phyloP scores from a whole-genome alignment of 2,113 vertebrate species.

The Holacanthus passer region DNA sequence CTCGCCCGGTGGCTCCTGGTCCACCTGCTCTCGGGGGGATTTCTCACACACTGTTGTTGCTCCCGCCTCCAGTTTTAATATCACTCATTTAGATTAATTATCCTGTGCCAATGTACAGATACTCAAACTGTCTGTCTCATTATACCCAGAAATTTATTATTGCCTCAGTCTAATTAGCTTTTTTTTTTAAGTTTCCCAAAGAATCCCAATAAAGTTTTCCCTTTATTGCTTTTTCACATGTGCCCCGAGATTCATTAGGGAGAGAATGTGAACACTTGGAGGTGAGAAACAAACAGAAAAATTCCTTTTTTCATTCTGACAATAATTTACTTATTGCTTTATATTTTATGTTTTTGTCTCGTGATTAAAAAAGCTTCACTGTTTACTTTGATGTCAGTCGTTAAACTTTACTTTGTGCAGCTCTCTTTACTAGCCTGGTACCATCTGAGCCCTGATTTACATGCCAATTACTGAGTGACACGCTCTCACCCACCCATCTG shows the following conservation, averaged over 20 bases:
- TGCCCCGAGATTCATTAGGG: slow-evolving; percentile 43
- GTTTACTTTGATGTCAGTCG: slow-evolving; percentile 18
- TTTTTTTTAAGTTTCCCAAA: slow-evolving; percentile 27
- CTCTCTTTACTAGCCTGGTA: slow-evolving; percentile 3
- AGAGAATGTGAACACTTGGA: slow-evolving; percentile 7
- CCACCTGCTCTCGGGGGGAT: slow-evolving; percentile 31
- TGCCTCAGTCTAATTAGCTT: slow-evolving; percentile 63
- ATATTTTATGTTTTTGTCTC: slow-evolving; percentile 9
- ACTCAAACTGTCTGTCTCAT: slow-evolving; percentile 64
- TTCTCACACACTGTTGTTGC: slow-evolving; percentile 26
- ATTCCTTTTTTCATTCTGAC: neutral
- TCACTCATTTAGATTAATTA: slow-evolving; percentile 70
- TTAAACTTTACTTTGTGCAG: neutral
- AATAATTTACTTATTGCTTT: neutral
- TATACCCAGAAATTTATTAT: slow-evolving; percentile 62
- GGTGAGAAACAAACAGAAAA: slow-evolving; percentile 1
- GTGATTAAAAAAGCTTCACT: slow-evolving; percentile 12
- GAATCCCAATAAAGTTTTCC: slow-evolving; percentile 50
- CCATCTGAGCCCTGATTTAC: slow-evolving; percentile 56
- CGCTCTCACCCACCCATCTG: slow-evolving; percentile 53
- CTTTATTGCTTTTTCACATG: slow-evolving; percentile 56
- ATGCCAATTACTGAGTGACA: slow-evolving; percentile 60
- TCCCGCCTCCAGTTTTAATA: slow-evolving; percentile 61
- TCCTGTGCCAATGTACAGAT: slow-evolving; percentile 48
- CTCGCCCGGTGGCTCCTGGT: slow-evolving; percentile 20